Evolutionary conservation across 30 jellyfish, hydroid and myxozoan species (phyloP), one percentile per base, ranked within the genome.

Genomic region (Mastigias papua): DNA sequence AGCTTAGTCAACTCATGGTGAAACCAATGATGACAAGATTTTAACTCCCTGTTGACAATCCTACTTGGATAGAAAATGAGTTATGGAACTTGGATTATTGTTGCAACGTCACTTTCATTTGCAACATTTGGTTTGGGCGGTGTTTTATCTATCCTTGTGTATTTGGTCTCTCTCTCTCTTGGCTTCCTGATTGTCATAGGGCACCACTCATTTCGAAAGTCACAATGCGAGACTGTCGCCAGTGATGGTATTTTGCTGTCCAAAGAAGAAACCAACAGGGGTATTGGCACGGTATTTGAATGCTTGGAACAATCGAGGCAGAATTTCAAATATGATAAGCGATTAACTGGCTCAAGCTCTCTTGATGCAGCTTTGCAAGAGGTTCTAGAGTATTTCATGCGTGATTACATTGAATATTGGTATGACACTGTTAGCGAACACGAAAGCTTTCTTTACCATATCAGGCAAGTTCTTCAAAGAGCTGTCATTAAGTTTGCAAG

Each of bases 361-460:
- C 79, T 95, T 84, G 99, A 95, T 81, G 97, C 92, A 60, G 98
- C 94, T 5, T 51, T 95, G 31, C 99, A 95, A 82, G 99, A 95
- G 97, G 99, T 95, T 65, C 67, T 95, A 3, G 98, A 95, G 34
- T 89, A 50, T 49, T 90, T 95, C 90, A 69, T 95, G 23, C 97
- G 98, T 10, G 99, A 95, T 77, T 95, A 95, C 74, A 81, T 95
- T 26, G 80, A 90, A 49, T 83, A 90, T 67, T 95, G 99, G 99
- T 95, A 95, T 70, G 69, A 35, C 25, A 68, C 89, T 10, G 72
- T 95, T 69, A 74, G 97, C 37, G 98, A 95, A 25, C 97, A 95
- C 80, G 98, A 89, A 63, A 46, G 90, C 37, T 80, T 90, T 51
- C 78, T 69, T 31, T 95, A 90, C 65, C 97, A 95, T 31, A 63